Evolutionary conservation across 2,888 invertebrate species (phyloP), one percentile per base, ranked within the genome.

Genomic region (Hartigia nigra): DNA sequence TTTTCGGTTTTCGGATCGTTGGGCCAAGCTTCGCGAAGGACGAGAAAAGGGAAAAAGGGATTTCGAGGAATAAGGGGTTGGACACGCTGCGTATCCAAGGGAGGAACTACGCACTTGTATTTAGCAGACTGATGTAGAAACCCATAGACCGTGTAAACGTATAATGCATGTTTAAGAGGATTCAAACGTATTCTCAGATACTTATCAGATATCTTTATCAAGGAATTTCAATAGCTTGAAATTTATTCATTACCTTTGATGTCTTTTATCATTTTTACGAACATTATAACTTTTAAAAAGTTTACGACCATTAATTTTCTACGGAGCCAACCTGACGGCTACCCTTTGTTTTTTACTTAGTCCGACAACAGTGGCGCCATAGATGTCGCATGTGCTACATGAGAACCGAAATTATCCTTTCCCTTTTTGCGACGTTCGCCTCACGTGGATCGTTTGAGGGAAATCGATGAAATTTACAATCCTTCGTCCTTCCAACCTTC

Each of bases 1-100:
- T 88, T 88, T 86, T 85, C 85, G 81, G 81, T 81, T 82, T 82
- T 82, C 83, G 79, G 81, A 82, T 55, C 55, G 55, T 23, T 55
- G 83, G 85, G 81, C 85, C 84, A 87, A 87, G 75, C 75, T 75
- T 37, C 34, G 55, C 55, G 55, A 55, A 55, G 55, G 55, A 55
- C 9, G 55, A 55, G 55, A 55, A 55, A 55, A 55, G 55, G 55
- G 55, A 55, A 55, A 55, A 55, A 55, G 55, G 55, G 55, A 55
- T 55, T 55, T 23, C 55, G 55, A 55, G 55, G 55, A 55, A 55
- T 55, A 55, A 23, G 55, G 55, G 55, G 14, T 55, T 14, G 55
- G 55, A 55, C 23, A 55, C 55, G 23, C 23, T 55, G 55, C 55
- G 55, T 55, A 55, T 55, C 55, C 55, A 55, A 55, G 55, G 55